A percentile compares a stretch with the other conserved stretches of the same genome.
Evolutionary conservation across 2,797 vertebrate genomes (phyloP).

Genomic region (Prionace glauca): DNA sequence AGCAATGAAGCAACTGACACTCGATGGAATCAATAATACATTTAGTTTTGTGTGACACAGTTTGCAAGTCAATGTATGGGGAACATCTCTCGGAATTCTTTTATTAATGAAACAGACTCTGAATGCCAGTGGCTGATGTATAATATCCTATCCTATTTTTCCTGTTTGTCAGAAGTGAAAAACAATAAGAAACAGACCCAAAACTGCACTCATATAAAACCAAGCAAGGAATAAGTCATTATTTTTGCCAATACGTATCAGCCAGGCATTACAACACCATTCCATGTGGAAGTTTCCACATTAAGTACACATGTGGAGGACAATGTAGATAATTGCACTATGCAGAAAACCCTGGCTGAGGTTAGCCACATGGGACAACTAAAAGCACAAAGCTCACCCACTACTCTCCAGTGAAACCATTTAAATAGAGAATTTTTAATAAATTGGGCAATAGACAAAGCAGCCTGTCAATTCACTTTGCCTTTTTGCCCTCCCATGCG

Average conservation of each 20-base stretch:
- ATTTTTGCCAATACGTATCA: neutral
- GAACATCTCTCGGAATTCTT: neutral
- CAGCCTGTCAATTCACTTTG: neutral
- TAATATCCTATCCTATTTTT: neutral
- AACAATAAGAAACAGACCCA: constrained; percentile 10
- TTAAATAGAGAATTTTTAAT: neutral
- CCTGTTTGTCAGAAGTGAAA: neutral
- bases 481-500: no score
- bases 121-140: neutral
- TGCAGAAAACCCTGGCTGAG: neutral
- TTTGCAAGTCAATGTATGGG: neutral
- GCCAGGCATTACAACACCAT: neutral
- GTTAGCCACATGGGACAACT: constrained; percentile 12
- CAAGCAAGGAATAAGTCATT: neutral
- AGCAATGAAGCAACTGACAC: neutral
- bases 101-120: neutral
- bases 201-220: neutral
- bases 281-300: neutral
- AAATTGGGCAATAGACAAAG: neutral
- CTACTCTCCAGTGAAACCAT: neutral
- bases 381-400: neutral
- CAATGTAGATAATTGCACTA: constrained; percentile 1
- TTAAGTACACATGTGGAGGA: neutral
- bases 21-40: neutral
- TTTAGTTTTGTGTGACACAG: neutral